phyloP scores from a whole-genome alignment of 2,113 vertebrate species.

The Tetrao urogallus region DNA sequence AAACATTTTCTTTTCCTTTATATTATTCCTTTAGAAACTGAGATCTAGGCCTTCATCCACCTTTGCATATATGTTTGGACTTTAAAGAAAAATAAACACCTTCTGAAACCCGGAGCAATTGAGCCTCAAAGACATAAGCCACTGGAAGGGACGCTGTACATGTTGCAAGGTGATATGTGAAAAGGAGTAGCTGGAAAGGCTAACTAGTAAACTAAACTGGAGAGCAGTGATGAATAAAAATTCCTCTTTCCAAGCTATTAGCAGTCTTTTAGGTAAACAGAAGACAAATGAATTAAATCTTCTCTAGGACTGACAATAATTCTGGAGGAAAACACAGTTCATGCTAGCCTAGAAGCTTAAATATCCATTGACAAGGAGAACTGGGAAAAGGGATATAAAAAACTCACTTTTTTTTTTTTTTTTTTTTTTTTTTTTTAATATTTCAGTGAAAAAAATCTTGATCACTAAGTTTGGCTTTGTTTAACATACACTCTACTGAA shows the following conservation, averaged over 20 bases:
- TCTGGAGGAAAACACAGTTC: neutral
- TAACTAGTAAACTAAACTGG: slow-evolving; percentile 26
- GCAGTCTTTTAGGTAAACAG: neutral
- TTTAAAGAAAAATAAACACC: slow-evolving; percentile 28
- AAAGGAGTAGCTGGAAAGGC: neutral
- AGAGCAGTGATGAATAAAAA: neutral
- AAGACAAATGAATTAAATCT: neutral
- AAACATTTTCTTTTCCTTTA: neutral
- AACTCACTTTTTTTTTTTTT: neutral
- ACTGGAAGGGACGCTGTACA: neutral
- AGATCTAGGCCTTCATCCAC: neutral
- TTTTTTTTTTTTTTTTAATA: neutral
- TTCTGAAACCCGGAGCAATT: neutral
- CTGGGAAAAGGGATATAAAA: neutral
- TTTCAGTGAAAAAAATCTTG: neutral
- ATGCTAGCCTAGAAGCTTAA: neutral
- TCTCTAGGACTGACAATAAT: neutral
- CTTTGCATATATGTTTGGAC: neutral
- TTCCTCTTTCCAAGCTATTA: neutral
- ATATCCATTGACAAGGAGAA: neutral
- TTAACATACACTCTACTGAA: neutral
- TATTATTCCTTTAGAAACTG: neutral
- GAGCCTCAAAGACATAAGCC: neutral
- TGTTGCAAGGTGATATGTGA: neutral
- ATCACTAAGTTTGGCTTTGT: neutral